A percentile compares a stretch with the other conserved stretches of the same genome.
phyloP scores from a whole-genome alignment of 2,797 vertebrate species.

The Rachycentron canadum region DNA sequence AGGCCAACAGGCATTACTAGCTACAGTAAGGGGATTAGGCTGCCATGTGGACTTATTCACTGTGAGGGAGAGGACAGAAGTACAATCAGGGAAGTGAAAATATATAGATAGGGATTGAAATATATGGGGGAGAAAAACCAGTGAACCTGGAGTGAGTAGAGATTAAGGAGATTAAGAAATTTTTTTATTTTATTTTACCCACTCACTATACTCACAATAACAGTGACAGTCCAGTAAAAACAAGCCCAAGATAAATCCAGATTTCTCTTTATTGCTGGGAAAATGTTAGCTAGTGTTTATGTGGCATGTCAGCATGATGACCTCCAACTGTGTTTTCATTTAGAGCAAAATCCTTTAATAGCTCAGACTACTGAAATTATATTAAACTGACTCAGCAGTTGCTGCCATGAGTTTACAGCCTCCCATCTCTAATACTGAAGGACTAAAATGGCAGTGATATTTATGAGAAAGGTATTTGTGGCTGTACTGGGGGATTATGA shows the following conservation, averaged over 20 bases:
- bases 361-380: slow-evolving; percentile 35
- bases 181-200: slow-evolving; percentile 35
- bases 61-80: slow-evolving; percentile 2
- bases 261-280: slow-evolving; percentile 26
- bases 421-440: slow-evolving; percentile 32
- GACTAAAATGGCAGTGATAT: slow-evolving; percentile 20
- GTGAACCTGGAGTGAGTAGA: slow-evolving; percentile 13
- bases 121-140: not conserved
- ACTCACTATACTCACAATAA: not conserved
- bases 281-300: slow-evolving; percentile 37
- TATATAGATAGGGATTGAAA: slow-evolving; percentile 2
- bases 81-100: not conserved
- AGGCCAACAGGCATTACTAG: slow-evolving; percentile 60
- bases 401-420: slow-evolving; percentile 24
- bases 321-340: slow-evolving; percentile 58
- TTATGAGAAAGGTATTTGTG: slow-evolving; percentile 46
- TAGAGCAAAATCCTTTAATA: slow-evolving; percentile 56
- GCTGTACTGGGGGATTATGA: slow-evolving; percentile 47
- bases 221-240: slow-evolving; percentile 29
- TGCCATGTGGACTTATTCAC: slow-evolving; percentile 47
- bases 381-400: slow-evolving; percentile 34
- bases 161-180: slow-evolving; percentile 43
- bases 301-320: slow-evolving; percentile 14
- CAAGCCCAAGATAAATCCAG: slow-evolving; percentile 4
- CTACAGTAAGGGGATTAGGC: slow-evolving; percentile 71